phyloP scores from a whole-genome alignment of 2,888 invertebrate genomes.

The Epinotia brunnichana region DNA sequence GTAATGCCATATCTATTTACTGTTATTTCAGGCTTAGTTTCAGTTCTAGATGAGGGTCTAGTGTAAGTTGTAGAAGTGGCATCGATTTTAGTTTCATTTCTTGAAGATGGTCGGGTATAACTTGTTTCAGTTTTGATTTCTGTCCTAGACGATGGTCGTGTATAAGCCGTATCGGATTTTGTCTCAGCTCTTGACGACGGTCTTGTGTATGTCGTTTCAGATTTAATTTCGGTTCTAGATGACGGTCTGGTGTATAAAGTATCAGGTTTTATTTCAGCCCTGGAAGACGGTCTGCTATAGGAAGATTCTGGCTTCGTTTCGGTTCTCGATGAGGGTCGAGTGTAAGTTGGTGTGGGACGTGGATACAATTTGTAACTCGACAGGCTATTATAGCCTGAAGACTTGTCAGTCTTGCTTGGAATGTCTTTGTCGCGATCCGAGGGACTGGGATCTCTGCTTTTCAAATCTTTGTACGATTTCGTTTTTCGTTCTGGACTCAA shows the following conservation, averaged over 20 bases:
- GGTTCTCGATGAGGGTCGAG: constrained; percentile 64
- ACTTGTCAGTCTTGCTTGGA: constrained; percentile 83
- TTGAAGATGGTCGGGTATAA: constrained; percentile 29
- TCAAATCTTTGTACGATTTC: constrained; percentile 69
- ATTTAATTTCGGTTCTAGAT: constrained; percentile 58
- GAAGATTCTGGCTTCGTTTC: constrained; percentile 60
- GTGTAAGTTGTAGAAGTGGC: constrained; percentile 61
- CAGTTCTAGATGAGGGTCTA: constrained; percentile 64
- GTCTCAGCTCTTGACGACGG: constrained; percentile 24
- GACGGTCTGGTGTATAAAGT: constrained; percentile 68
- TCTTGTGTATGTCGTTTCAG: constrained; percentile 19
- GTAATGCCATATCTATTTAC: constrained; percentile 75
- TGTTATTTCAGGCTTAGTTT: constrained; percentile 63
- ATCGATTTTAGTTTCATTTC: constrained; percentile 29
- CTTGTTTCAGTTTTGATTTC: constrained; percentile 23
- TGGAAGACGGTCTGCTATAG: constrained; percentile 17
- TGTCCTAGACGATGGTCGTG: constrained; percentile 27
- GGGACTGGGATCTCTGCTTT: constrained; percentile 84
- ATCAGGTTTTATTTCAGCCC: constrained; percentile 22
- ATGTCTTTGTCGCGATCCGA: constrained; percentile 81
- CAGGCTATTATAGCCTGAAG: constrained; percentile 78
- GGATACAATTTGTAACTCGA: constrained; percentile 83
- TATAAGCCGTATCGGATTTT: constrained; percentile 5
- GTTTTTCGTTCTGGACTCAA: constrained; percentile 79
- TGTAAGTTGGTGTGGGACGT: constrained; percentile 71